Percentiles rank a stretch among this genome's conserved stretches.
phyloP scores from a whole-genome alignment of 2,113 vertebrate species.

The Zosterops hypoxanthus region DNA sequence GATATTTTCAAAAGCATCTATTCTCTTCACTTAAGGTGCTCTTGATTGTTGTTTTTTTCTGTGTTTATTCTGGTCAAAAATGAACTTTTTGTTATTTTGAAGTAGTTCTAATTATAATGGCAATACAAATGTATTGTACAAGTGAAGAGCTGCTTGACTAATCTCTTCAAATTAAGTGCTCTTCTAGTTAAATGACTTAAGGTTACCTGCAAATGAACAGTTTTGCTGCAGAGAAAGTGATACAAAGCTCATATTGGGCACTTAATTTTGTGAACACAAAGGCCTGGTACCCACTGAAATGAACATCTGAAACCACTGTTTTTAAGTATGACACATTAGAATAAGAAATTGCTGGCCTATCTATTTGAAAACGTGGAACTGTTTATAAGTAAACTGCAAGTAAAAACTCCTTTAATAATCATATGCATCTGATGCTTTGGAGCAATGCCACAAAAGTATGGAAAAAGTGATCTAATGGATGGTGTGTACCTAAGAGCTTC shows the following conservation, averaged over 20 bases:
- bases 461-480: conserved; percentile 7
- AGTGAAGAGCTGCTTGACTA: conserved; percentile 56
- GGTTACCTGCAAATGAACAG: conserved; percentile 49
- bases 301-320: background rate
- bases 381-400: background rate
- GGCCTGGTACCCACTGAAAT: background rate
- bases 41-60: background rate
- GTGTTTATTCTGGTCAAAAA: conserved; percentile 36
- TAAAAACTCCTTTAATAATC: background rate
- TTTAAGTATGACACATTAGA: background rate
- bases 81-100: conserved; percentile 50
- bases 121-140: conserved; percentile 27
- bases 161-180: conserved; percentile 69
- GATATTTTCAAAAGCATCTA: conserved; percentile 1
- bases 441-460: background rate
- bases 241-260: background rate
- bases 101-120: conserved; percentile 47
- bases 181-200: conserved; percentile 57
- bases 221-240: background rate
- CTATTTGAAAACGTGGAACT: background rate
- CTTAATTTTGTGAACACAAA: background rate
- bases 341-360: background rate
- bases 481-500: background rate
- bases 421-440: background rate
- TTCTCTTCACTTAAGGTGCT: background rate